phyloP scores from a whole-genome alignment of 2,113 vertebrate species.

The Onychostoma macrolepis region DNA sequence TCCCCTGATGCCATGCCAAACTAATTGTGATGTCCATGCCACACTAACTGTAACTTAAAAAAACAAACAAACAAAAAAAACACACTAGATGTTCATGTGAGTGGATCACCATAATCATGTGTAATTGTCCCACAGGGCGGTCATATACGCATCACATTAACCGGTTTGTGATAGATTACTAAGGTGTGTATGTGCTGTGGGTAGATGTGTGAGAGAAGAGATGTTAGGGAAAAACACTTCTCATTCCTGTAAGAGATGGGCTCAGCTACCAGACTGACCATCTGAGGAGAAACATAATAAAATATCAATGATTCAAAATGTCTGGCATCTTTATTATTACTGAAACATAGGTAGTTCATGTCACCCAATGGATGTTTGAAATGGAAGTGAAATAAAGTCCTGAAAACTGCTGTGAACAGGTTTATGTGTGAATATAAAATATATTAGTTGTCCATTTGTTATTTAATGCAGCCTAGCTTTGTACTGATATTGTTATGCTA shows the following conservation, averaged over 20 bases:
- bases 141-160: conserved; percentile 61
- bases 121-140: conserved; percentile 55
- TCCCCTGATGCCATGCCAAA: conserved; percentile 62
- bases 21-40: conserved; percentile 47
- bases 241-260: conserved; percentile 57
- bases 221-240: conserved; percentile 51
- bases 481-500: too few species aligned
- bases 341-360: too few species aligned
- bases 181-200: conserved; percentile 49
- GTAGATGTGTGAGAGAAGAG: conserved; percentile 63
- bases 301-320: conserved; percentile 39
- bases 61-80: too few species aligned
- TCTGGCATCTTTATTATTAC: neutral
- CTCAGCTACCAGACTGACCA: conserved; percentile 50
- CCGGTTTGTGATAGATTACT: conserved; percentile 64
- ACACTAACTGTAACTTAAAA: conserved; percentile 56
- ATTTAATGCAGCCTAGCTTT: too few species aligned
- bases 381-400: too few species aligned
- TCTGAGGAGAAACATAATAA: conserved; percentile 66
- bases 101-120: conserved; percentile 60
- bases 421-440: too few species aligned
- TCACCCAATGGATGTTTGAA: too few species aligned
- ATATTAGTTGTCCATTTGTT: too few species aligned
- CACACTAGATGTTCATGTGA: conserved; percentile 63
- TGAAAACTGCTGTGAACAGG: too few species aligned